phyloP scores from a whole-genome alignment of 2,888 invertebrate genomes.

The Dicycla oo region DNA sequence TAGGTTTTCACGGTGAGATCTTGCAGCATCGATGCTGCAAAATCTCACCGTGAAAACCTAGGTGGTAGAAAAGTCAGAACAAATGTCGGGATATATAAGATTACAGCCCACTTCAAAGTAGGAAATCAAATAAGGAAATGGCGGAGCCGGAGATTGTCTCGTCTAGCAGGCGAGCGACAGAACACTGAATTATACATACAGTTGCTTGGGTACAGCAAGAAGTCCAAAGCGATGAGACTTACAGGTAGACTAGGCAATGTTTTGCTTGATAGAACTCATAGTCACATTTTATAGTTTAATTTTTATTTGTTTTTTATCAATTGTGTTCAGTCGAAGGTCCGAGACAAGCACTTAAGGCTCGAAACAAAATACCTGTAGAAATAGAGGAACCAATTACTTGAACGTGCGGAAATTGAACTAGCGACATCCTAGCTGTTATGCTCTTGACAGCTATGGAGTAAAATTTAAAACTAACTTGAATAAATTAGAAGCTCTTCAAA shows the following conservation, averaged over 20 bases:
- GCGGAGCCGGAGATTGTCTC: constrained; percentile 37
- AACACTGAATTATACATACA: constrained; percentile 4
- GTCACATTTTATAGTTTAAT: too few relatives aligned
- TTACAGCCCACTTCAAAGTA: neutral
- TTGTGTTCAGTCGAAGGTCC: neutral
- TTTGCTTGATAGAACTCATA: neutral
- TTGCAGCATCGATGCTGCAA: too few relatives aligned
- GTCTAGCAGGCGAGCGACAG: neutral
- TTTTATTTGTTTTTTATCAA: too few relatives aligned
- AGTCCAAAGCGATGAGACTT: neutral
- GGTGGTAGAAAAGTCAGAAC: neutral
- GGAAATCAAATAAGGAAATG: constrained; percentile 49
- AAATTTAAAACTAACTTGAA: too few relatives aligned
- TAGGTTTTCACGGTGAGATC: too few relatives aligned
- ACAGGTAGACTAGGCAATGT: too few relatives aligned
- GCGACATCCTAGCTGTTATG: too few relatives aligned
- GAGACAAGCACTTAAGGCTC: neutral
- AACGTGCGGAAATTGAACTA: neutral
- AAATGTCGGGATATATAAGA: neutral
- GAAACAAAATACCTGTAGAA: too few relatives aligned
- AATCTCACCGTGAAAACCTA: too few relatives aligned
- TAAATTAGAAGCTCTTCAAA: too few relatives aligned
- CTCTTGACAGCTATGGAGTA: too few relatives aligned
- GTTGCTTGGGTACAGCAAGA: neutral
- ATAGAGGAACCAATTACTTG: too few relatives aligned